Evolutionary conservation across 2,797 vertebrate genomes (phyloP).

Genomic region (Poeciliopsis infans): DNA sequence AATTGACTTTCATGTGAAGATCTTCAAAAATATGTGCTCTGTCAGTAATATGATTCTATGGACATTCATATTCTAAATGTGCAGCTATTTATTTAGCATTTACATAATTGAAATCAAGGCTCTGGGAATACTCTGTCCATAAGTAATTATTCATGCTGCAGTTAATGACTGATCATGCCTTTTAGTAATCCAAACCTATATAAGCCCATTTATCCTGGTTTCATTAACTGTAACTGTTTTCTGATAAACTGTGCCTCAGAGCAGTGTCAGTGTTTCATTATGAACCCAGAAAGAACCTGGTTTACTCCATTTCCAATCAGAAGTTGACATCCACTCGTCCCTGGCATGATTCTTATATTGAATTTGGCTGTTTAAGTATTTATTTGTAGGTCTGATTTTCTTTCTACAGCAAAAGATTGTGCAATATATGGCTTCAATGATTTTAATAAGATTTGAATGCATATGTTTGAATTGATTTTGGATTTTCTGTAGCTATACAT

Average conservation of each 20-base stretch:
- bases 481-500: background rate
- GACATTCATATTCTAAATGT: background rate
- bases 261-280: conserved; percentile 5
- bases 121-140: conserved; percentile 12
- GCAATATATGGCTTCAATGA: background rate
- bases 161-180: conserved; percentile 31
- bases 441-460: background rate
- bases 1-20: conserved; percentile 3
- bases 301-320: background rate
- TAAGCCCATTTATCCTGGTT: conserved; percentile 1
- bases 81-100: conserved; percentile 14
- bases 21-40: background rate
- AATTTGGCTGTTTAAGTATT: background rate
- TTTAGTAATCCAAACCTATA: conserved; percentile 1
- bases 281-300: conserved; percentile 12
- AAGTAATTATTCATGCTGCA: conserved; percentile 24
- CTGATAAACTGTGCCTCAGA: conserved; percentile 16
- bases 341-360: background rate
- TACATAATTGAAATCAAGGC: conserved; percentile 19
- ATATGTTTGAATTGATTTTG: background rate
- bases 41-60: background rate
- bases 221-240: conserved; percentile 34
- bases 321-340: background rate
- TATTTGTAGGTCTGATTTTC: background rate
- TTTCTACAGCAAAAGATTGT: background rate